Evolutionary conservation across 2,888 invertebrate genomes (phyloP).

Genomic region (Arrhopalites spinosus): DNA sequence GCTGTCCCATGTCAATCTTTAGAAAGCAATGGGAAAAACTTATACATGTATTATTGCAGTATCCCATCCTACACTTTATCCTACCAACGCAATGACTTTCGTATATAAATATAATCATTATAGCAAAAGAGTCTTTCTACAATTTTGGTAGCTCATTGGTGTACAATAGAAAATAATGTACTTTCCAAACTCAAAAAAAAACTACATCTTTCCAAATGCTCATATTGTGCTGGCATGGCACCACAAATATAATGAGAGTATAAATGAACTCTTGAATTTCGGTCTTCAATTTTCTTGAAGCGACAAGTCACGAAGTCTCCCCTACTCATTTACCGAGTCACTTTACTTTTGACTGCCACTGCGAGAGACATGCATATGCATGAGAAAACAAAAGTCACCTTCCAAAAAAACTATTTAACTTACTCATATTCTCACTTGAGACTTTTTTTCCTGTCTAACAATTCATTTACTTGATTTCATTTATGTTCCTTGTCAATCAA

Average conservation of each 20-base stretch:
- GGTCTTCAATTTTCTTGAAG: conserved; percentile 39
- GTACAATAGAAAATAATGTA: not conserved
- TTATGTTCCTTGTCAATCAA: not conserved
- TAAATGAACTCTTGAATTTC: conserved; percentile 42
- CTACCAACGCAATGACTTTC: no score
- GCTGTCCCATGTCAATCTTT: conserved; percentile 5
- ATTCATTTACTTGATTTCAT: not conserved
- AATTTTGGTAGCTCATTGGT: not conserved
- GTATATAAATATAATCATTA: no score
- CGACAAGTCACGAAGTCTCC: conserved; percentile 41
- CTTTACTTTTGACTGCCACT: not conserved
- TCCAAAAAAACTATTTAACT: not conserved
- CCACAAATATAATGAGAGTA: conserved; percentile 37
- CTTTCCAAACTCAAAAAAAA: conserved; percentile 12
- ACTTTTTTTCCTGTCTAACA: conserved; percentile 3
- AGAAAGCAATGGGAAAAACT: no score
- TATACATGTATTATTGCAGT: no score
- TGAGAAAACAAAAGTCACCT: conserved; percentile 35
- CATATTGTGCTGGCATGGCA: conserved; percentile 11
- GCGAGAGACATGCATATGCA: not conserved
- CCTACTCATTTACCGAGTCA: conserved; percentile 13
- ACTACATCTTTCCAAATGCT: conserved; percentile 11
- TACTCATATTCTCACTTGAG: not conserved
- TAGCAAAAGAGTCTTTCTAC: no score
- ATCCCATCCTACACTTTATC: no score